These are phyloP conservation scores for Xylota sylvarum DNA, from an alignment of 2,888 invertebrate genomes.

Conservation along the genomic window DNA sequence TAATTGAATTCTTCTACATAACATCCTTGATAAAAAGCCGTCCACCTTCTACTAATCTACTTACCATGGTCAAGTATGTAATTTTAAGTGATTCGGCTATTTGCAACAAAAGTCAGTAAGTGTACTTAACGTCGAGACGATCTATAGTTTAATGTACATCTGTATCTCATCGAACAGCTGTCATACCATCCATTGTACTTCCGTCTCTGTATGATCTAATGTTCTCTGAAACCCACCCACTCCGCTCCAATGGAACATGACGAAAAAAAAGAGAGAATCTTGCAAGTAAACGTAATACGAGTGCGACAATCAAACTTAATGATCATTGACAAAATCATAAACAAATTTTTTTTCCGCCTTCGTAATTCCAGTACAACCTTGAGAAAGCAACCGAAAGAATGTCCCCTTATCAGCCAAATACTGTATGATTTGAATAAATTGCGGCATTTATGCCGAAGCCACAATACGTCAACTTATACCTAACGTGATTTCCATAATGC, in stretches of 20 bases:
- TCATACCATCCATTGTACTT: no score
- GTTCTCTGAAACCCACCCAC: neutral
- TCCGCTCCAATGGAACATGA: neutral
- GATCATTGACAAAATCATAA: neutral
- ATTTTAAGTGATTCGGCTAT: no score
- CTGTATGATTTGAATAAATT: neutral
- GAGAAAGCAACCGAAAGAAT: neutral
- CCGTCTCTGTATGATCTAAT: neutral
- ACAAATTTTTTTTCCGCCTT: conserved; percentile 1
- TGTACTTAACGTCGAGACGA: no score
- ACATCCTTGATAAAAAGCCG: no score
- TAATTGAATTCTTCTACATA: no score
- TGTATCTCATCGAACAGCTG: no score
- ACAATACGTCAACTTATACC: neutral
- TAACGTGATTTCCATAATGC: neutral
- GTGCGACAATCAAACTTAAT: neutral
- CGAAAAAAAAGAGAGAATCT: neutral
- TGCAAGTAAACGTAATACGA: neutral
- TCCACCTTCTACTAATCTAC: no score
- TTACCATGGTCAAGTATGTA: no score
- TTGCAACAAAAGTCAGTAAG: no score
- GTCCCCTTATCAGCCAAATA: neutral
- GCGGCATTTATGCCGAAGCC: conserved; percentile 1
- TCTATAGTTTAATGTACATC: no score
- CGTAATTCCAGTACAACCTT: neutral